These are phyloP conservation scores for Apamea sordens DNA, from an alignment of 2,888 invertebrate genomes.

Conservation along the genomic window DNA sequence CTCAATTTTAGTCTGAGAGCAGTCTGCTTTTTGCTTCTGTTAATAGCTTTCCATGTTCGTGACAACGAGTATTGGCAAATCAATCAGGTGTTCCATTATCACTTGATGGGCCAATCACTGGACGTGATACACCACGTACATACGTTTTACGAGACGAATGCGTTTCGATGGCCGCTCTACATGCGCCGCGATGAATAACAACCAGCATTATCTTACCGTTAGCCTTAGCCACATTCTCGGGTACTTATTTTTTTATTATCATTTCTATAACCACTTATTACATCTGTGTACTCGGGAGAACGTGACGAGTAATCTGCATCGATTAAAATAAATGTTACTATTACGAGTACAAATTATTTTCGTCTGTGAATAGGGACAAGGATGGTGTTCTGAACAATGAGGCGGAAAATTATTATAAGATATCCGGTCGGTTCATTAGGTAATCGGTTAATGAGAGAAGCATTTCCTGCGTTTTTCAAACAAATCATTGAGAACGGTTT, in stretches of 20 bases:
- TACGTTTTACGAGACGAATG: constrained; percentile 60
- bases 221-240: constrained; percentile 71
- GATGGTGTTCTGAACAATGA: constrained; percentile 71
- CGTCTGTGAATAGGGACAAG: constrained; percentile 75
- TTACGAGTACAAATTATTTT: constrained; percentile 58
- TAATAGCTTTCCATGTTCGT: constrained; percentile 16
- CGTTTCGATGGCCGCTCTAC: constrained; percentile 70
- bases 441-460: constrained; percentile 56
- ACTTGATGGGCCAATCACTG: constrained; percentile 39
- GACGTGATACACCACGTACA: constrained; percentile 51
- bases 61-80: constrained; percentile 13
- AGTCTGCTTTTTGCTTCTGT: constrained; percentile 12
- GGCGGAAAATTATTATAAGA: constrained; percentile 74
- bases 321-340: constrained; percentile 64
- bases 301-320: constrained; percentile 65
- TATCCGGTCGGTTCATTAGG: constrained; percentile 71
- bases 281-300: constrained; percentile 56
- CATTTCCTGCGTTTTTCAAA: constrained; percentile 50
- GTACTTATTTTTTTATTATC: constrained; percentile 63
- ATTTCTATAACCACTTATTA: constrained; percentile 63
- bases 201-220: constrained; percentile 76
- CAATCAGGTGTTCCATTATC: constrained; percentile 54
- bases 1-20: constrained; percentile 1
- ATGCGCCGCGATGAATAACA: constrained; percentile 72
- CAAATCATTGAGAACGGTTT: constrained; percentile 31